phyloP scores from a whole-genome alignment of 2,797 vertebrate genomes.

The Intellagama lesueurii region DNA sequence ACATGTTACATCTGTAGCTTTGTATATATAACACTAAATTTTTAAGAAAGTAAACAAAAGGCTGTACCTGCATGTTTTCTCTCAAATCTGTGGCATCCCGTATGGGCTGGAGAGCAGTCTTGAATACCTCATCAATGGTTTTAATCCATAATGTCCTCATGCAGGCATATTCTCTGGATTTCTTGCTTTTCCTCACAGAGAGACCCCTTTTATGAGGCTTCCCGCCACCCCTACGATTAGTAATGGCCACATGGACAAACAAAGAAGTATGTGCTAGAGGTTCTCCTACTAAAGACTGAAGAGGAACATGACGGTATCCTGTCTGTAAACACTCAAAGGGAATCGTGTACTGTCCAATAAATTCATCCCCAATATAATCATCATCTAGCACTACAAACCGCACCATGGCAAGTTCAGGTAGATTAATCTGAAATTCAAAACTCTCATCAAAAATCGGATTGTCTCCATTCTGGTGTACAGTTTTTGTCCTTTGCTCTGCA shows the following conservation, averaged over 20 bases:
- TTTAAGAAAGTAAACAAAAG: not conserved
- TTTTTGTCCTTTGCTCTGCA: slow-evolving; percentile 97
- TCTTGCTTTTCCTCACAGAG: slow-evolving; percentile 95
- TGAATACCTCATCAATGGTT: slow-evolving; percentile 95
- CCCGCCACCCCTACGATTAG: slow-evolving; percentile 96
- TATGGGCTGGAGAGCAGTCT: slow-evolving; percentile 91
- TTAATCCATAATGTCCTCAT: slow-evolving; percentile 95
- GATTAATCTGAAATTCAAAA: slow-evolving; percentile 98
- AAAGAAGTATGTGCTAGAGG: slow-evolving; percentile 90
- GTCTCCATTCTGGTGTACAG: slow-evolving; percentile 94
- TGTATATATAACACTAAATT: not conserved
- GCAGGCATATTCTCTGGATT: slow-evolving; percentile 92
- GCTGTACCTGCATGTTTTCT: slow-evolving; percentile 97
- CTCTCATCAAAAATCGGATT: slow-evolving; percentile 98
- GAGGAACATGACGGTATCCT: slow-evolving; percentile 93
- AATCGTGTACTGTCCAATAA: slow-evolving; percentile 97
- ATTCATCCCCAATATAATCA: slow-evolving; percentile 98
- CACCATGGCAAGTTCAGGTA: slow-evolving; percentile 96
- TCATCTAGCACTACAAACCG: slow-evolving; percentile 98
- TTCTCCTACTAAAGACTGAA: slow-evolving; percentile 97
- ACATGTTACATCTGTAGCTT: no score
- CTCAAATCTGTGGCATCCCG: slow-evolving; percentile 95
- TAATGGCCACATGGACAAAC: slow-evolving; percentile 98
- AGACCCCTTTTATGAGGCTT: slow-evolving; percentile 97
- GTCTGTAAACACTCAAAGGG: slow-evolving; percentile 98